These are phyloP conservation scores for Trematocara macrostoma DNA, from an alignment of 2,113 vertebrate genomes.

Conservation along the genomic window DNA sequence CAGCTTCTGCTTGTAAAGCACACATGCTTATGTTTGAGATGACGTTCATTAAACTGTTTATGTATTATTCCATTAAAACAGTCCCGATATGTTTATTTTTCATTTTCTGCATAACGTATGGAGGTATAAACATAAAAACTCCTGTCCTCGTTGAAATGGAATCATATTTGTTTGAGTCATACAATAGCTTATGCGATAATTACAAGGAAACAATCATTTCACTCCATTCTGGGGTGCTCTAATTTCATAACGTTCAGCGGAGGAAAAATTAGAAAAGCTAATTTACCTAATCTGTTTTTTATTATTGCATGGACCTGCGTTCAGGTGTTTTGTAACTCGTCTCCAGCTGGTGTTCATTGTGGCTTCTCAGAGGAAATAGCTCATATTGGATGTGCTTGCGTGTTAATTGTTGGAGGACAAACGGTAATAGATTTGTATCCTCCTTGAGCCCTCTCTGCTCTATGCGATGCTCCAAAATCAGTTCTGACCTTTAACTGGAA, in stretches of 20 bases:
- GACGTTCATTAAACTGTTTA: neutral
- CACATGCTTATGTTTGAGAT: neutral
- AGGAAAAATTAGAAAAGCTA: slow-evolving; percentile 55
- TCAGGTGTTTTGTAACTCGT: slow-evolving; percentile 30
- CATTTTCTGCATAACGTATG: neutral
- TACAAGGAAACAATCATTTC: slow-evolving; percentile 47
- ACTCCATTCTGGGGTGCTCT: slow-evolving; percentile 39
- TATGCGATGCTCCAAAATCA: neutral
- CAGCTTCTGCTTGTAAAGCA: neutral
- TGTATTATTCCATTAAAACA: neutral
- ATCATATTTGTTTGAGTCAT: slow-evolving; percentile 31
- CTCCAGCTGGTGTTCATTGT: slow-evolving; percentile 28
- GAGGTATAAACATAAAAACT: neutral
- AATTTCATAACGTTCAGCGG: slow-evolving; percentile 48
- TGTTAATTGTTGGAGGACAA: slow-evolving; percentile 8
- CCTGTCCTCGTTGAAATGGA: slow-evolving; percentile 12
- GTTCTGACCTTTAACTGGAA: neutral
- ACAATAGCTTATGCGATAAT: slow-evolving; percentile 37
- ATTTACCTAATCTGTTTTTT: slow-evolving; percentile 50
- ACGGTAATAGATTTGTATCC: neutral
- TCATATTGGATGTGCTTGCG: slow-evolving; percentile 14
- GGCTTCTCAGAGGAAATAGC: slow-evolving; percentile 23
- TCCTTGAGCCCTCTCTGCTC: neutral
- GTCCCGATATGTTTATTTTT: neutral
- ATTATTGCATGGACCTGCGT: slow-evolving; percentile 17